Evolutionary conservation across 2,797 vertebrate genomes (phyloP).

Genomic region (Mareca penelope): DNA sequence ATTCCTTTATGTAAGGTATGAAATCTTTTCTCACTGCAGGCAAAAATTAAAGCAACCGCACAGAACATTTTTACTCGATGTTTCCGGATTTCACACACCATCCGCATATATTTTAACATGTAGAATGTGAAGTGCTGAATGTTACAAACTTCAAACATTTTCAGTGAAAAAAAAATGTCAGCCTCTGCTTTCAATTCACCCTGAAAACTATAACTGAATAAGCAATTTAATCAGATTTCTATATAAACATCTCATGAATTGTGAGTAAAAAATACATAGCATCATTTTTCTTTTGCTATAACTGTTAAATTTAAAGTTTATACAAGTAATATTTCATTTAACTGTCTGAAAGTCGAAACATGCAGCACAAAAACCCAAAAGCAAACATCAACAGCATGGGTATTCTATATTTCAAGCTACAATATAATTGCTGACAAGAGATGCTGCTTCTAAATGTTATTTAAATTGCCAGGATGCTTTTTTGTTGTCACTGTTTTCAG

Average conservation of each 20-base stretch:
- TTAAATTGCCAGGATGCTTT: not conserved
- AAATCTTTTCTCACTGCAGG: not conserved
- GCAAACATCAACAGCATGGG: not conserved
- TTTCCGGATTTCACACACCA: not conserved
- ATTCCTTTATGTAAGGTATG: not conserved
- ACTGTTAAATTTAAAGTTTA: not conserved
- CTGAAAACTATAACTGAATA: not conserved
- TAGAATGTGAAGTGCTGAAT: not conserved
- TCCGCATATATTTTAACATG: not conserved
- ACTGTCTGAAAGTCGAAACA: not conserved
- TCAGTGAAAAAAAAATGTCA: not conserved
- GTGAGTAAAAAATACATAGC: not conserved
- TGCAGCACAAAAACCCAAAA: not conserved
- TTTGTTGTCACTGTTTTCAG: not conserved
- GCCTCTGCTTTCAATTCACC: not conserved
- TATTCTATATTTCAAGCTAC: not conserved
- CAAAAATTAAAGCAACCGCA: not conserved
- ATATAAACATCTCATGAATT: not conserved
- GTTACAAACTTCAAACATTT: not conserved
- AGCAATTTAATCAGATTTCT: not conserved
- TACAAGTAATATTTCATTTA: not conserved
- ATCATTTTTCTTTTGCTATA: not conserved
- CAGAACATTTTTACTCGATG: not conserved
- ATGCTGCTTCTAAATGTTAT: not conserved
- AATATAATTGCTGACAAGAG: not conserved